Evolutionary conservation across 2,113 vertebrate species (phyloP).

Genomic region (Mastomys coucha): DNA sequence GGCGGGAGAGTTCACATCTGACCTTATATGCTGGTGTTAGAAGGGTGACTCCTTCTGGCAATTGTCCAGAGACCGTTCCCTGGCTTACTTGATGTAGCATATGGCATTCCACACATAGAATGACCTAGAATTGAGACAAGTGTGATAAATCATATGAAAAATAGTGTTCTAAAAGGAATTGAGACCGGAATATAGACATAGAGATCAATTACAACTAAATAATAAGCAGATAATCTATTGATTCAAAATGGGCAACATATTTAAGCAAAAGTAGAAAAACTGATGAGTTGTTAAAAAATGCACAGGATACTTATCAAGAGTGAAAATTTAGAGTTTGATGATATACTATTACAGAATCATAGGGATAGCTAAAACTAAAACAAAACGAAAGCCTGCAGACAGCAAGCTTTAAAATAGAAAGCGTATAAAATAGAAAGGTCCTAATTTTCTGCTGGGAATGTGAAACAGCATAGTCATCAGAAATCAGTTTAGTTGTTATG

Average conservation of each 20-base stretch:
- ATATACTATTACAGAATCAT: background rate
- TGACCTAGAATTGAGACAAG: background rate
- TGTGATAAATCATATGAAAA: background rate
- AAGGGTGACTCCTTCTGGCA: background rate
- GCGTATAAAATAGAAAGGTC: background rate
- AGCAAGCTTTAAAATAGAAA: no score
- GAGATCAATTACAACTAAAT: background rate
- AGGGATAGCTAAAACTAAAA: background rate
- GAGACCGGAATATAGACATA: background rate
- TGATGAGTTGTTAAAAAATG: background rate
- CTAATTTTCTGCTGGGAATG: background rate
- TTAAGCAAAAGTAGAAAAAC: conserved; percentile 20
- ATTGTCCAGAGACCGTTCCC: background rate
- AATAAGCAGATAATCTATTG: background rate
- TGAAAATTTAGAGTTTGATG: conserved; percentile 14
- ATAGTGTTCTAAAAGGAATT: background rate
- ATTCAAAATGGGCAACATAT: conserved; percentile 1
- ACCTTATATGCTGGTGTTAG: background rate
- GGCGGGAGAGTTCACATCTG: background rate
- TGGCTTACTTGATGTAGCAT: background rate
- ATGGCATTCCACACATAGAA: background rate
- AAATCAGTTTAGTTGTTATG: conserved; percentile 10
- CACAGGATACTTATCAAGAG: background rate
- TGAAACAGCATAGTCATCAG: background rate
- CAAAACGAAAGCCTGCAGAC: background rate